Percentiles rank a stretch among this genome's conserved stretches.
Evolutionary conservation across 2,888 invertebrate genomes (phyloP).

Genomic region (Apeira syringaria): DNA sequence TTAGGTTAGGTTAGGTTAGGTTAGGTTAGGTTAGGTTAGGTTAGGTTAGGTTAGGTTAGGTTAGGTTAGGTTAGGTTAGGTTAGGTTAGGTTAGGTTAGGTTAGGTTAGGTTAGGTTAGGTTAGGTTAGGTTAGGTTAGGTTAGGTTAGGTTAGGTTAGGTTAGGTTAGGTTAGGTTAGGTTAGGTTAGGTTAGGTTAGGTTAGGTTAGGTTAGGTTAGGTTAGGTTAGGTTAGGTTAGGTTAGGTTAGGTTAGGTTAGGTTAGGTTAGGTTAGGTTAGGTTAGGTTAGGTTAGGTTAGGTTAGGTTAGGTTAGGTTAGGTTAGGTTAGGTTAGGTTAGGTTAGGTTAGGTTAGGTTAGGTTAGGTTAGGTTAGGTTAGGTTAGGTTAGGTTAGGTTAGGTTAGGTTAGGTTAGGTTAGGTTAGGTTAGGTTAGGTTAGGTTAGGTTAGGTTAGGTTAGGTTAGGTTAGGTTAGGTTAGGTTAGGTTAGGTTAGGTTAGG

Average conservation of each 20-base stretch:
- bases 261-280: constrained; percentile 8
- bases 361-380: constrained; percentile 8
- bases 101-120: constrained; percentile 8
- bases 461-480: constrained; percentile 11
- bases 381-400: constrained; percentile 4
- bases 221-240: constrained; percentile 8
- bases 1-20: constrained; percentile 2
- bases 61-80: constrained; percentile 7
- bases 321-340: constrained; percentile 8
- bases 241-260: constrained; percentile 8
- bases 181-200: constrained; percentile 8
- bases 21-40: constrained; percentile 5
- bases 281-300: constrained; percentile 8
- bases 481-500: constrained; percentile 5
- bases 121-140: constrained; percentile 8
- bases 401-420: constrained; percentile 11
- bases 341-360: constrained; percentile 8
- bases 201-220: constrained; percentile 8
- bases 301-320: constrained; percentile 8
- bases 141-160: constrained; percentile 8
- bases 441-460: constrained; percentile 12
- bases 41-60: constrained; percentile 7
- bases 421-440: constrained; percentile 5
- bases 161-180: constrained; percentile 8
- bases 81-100: constrained; percentile 8